These are phyloP conservation scores for Aspidiotus rigidus DNA, from an alignment of 2,888 invertebrate genomes.

Conservation along the genomic window DNA sequence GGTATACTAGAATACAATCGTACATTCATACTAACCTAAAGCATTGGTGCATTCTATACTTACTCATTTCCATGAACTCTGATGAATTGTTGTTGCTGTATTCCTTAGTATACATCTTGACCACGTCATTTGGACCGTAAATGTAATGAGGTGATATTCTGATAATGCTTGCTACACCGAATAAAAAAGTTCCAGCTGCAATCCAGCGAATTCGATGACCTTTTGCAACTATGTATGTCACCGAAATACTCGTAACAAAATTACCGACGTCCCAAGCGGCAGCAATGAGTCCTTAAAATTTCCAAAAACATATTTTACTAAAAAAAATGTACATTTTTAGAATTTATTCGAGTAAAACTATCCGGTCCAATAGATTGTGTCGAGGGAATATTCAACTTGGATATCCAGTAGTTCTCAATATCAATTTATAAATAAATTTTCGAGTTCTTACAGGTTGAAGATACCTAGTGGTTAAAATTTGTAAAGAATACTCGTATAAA, in stretches of 20 bases:
- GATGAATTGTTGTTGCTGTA: constrained; percentile 36
- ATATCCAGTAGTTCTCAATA: neutral
- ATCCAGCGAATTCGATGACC: constrained; percentile 60
- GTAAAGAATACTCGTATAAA: too few species aligned
- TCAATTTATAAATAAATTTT: neutral
- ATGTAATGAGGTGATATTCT: constrained; percentile 54
- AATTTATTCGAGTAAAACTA: neutral
- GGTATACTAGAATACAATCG: too few species aligned
- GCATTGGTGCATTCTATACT: too few species aligned
- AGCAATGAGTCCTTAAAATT: constrained; percentile 51
- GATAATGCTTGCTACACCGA: constrained; percentile 53
- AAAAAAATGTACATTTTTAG: neutral
- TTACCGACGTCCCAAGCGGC: constrained; percentile 62
- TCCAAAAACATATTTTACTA: neutral
- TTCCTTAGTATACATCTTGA: constrained; percentile 46
- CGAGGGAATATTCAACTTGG: neutral
- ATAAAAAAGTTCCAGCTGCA: constrained; percentile 54
- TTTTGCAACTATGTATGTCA: constrained; percentile 56
- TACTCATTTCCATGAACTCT: too few species aligned
- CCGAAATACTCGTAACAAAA: constrained; percentile 51
- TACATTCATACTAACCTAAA: too few species aligned
- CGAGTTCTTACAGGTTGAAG: too few species aligned
- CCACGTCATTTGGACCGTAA: constrained; percentile 53
- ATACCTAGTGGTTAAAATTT: too few species aligned
- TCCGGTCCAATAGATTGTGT: too few species aligned